Evolutionary conservation across 2,888 invertebrate genomes (phyloP).

Genomic region (Thera obeliscata): DNA sequence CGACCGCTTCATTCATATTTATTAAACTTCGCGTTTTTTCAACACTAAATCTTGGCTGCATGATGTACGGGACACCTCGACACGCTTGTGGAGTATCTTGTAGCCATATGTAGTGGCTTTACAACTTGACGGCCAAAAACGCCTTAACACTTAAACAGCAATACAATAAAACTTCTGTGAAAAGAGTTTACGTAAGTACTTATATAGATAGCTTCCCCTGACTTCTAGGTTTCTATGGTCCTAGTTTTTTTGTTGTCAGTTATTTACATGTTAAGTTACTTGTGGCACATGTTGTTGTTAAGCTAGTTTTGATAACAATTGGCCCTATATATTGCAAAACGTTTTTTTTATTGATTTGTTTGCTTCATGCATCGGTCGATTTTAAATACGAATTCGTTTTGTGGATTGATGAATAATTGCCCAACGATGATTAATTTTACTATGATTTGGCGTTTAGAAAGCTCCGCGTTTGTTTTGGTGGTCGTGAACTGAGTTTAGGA

Average conservation of each 20-base stretch:
- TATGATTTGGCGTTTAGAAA: constrained; percentile 37
- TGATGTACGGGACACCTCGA: constrained; percentile 65
- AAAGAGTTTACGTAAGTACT: background rate
- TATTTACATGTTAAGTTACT: constrained; percentile 1
- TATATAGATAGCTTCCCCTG: background rate
- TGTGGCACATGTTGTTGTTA: constrained; percentile 35
- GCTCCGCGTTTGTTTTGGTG: constrained; percentile 10
- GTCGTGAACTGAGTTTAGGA: constrained; percentile 17
- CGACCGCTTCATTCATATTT: constrained; percentile 75
- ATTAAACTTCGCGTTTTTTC: constrained; percentile 72
- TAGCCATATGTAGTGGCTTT: constrained; percentile 6
- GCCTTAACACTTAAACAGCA: background rate
- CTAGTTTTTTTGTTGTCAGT: background rate
- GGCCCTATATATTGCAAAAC: constrained; percentile 27
- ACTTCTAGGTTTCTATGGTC: background rate
- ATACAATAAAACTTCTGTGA: background rate
- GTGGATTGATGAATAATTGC: constrained; percentile 39
- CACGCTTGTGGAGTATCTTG: constrained; percentile 42
- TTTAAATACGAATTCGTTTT: constrained; percentile 35
- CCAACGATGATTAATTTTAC: constrained; percentile 38
- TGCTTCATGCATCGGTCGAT: constrained; percentile 22
- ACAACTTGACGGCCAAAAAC: constrained; percentile 8
- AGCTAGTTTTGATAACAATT: constrained; percentile 7
- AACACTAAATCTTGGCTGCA: constrained; percentile 64
- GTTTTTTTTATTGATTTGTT: constrained; percentile 35